phyloP scores from a whole-genome alignment of 2,797 vertebrate species.

The Tragelaphus eurycerus region DNA sequence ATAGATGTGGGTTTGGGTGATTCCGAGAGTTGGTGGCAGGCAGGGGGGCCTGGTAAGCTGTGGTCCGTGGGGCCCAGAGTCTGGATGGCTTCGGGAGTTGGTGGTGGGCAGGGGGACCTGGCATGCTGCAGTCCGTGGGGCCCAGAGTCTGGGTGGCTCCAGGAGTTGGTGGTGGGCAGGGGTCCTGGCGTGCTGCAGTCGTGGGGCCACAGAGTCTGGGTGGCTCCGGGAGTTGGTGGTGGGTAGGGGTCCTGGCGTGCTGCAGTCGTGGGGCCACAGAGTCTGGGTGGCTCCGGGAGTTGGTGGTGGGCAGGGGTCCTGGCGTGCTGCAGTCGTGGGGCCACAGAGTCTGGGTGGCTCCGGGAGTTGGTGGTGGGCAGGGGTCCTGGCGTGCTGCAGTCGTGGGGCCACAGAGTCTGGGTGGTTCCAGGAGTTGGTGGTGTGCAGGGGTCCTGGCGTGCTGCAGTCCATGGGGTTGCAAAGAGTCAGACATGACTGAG shows the following conservation, averaged over 20 bases:
- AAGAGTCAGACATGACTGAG: background rate
- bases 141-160: too few species aligned
- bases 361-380: too few species aligned
- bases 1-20: background rate
- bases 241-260: fast-evolving
- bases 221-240: background rate
- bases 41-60: too few species aligned
- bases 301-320: too few species aligned
- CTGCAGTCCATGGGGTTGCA: fast-evolving
- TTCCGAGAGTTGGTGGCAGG: background rate
- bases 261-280: background rate
- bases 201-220: too few species aligned
- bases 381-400: too few species aligned
- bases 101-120: background rate
- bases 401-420: too few species aligned
- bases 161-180: background rate
- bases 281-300: too few species aligned
- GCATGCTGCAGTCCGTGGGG: fast-evolving
- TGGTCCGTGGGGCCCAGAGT: too few species aligned
- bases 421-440: background rate
- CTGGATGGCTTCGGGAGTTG: background rate
- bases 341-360: background rate
- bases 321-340: too few species aligned
- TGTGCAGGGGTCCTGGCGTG: fast-evolving
- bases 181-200: fast-evolving